Evolutionary conservation across 2,888 invertebrate species (phyloP).

Genomic region (Spatulosminthurus flaviceps): DNA sequence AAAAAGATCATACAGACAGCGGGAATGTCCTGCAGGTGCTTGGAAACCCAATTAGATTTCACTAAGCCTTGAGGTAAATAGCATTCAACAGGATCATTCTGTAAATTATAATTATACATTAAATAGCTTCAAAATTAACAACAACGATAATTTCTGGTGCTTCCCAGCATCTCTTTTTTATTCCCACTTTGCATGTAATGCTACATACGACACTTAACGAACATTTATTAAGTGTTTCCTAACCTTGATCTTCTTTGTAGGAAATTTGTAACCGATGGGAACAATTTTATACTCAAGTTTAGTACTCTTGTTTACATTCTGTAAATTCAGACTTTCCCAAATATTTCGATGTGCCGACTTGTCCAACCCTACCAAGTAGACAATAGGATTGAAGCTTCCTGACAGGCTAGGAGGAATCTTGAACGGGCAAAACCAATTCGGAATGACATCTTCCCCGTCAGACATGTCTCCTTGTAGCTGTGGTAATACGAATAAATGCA

Average conservation of each 20-base stretch:
- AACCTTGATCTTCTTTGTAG: slow-evolving; percentile 80
- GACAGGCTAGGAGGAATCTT: slow-evolving; percentile 83
- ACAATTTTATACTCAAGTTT: slow-evolving; percentile 84
- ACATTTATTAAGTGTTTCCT: too few species aligned
- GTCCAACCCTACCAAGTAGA: slow-evolving; percentile 90
- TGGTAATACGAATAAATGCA: background rate
- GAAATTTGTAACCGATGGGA: slow-evolving; percentile 85
- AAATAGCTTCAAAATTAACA: too few species aligned
- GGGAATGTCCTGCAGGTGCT: slow-evolving; percentile 88
- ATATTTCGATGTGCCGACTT: slow-evolving; percentile 85
- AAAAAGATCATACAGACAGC: slow-evolving; percentile 94
- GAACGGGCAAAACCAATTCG: slow-evolving; percentile 60
- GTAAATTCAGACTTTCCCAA: slow-evolving; percentile 91
- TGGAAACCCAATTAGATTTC: slow-evolving; percentile 94
- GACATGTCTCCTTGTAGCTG: background rate
- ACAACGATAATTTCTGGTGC: too few species aligned
- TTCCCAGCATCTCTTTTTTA: too few species aligned
- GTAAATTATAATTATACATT: slow-evolving; percentile 34
- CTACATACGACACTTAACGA: too few species aligned
- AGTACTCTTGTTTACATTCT: slow-evolving; percentile 80
- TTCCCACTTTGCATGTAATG: too few species aligned
- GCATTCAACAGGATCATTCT: slow-evolving; percentile 74
- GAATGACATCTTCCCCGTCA: slow-evolving; percentile 33
- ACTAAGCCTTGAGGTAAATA: slow-evolving; percentile 94
- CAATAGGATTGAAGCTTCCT: slow-evolving; percentile 83